A percentile compares a stretch with the other conserved stretches of the same genome.
These are phyloP conservation scores for Okamejei kenojei DNA, from an alignment of 2,797 vertebrate species.

Conservation along the genomic window DNA sequence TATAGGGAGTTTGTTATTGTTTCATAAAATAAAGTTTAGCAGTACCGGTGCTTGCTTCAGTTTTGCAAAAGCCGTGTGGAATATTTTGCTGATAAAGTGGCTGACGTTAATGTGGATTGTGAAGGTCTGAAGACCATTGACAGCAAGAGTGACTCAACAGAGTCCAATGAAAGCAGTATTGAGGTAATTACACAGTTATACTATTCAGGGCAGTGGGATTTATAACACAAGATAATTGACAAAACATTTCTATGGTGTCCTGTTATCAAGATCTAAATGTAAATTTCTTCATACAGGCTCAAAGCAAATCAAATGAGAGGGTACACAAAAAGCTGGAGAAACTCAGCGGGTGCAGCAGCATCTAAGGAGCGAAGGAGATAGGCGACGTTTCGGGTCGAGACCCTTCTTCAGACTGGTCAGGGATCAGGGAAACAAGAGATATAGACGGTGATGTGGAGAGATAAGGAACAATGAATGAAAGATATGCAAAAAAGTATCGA, in stretches of 20 bases:
- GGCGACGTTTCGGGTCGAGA: too few relatives aligned
- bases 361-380: too few relatives aligned
- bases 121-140: neutral
- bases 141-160: neutral
- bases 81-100: constrained; percentile 16
- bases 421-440: too few relatives aligned
- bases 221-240: neutral
- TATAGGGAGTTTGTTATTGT: too few relatives aligned
- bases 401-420: too few relatives aligned
- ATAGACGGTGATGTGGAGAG: too few relatives aligned
- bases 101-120: neutral
- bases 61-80: constrained; percentile 8
- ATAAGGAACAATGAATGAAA: too few relatives aligned
- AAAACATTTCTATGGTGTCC: neutral
- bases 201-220: neutral
- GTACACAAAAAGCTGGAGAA: too few relatives aligned
- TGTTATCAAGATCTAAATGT: neutral
- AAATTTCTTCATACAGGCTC: neutral
- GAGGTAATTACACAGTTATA: neutral
- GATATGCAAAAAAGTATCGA: too few relatives aligned
- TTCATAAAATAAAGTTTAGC: too few relatives aligned
- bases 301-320: neutral
- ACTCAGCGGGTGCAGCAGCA: too few relatives aligned
- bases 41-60: too few relatives aligned
- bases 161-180: neutral